These are phyloP conservation scores for Diadema setosum DNA, from an alignment of 35 echinoderm and acorn worm genomes.

Conservation along the genomic window DNA sequence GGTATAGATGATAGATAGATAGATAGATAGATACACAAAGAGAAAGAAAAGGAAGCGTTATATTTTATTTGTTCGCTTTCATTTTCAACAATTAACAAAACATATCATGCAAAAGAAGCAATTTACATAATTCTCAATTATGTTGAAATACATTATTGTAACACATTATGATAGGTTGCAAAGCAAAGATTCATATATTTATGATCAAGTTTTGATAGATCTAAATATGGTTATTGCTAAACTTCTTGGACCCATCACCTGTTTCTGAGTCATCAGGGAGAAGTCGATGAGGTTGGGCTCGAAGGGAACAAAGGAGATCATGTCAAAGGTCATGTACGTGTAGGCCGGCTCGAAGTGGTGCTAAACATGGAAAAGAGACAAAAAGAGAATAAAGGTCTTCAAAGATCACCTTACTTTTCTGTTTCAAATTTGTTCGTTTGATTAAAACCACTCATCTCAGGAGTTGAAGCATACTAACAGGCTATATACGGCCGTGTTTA, in stretches of 20 bases:
- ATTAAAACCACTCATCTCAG: too few relatives aligned
- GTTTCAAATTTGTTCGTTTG: not conserved
- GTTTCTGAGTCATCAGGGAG: conserved; percentile 40
- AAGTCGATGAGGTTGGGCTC: conserved; percentile 83
- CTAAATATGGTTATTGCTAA: too few relatives aligned
- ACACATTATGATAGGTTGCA: too few relatives aligned
- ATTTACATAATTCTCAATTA: too few relatives aligned
- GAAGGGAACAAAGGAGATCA: conserved; percentile 76
- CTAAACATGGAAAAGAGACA: not conserved
- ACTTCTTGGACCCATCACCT: too few relatives aligned
- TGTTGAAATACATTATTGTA: too few relatives aligned
- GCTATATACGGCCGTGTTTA: too few relatives aligned
- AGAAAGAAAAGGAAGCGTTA: not conserved
- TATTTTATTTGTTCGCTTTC: not conserved
- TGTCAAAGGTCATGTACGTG: conserved; percentile 89
- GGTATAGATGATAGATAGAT: not conserved
- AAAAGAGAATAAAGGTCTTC: not conserved
- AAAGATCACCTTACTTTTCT: not conserved
- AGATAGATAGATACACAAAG: not conserved
- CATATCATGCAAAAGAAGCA: too few relatives aligned
- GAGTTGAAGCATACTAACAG: too few relatives aligned
- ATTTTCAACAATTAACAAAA: too few relatives aligned
- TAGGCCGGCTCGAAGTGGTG: conserved; percentile 50
- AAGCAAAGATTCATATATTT: too few relatives aligned
- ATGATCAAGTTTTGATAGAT: too few relatives aligned